A percentile compares a stretch with the other conserved stretches of the same genome.
These are phyloP conservation scores for Serinus canaria DNA, from an alignment of 2,113 vertebrate species.

Conservation along the genomic window DNA sequence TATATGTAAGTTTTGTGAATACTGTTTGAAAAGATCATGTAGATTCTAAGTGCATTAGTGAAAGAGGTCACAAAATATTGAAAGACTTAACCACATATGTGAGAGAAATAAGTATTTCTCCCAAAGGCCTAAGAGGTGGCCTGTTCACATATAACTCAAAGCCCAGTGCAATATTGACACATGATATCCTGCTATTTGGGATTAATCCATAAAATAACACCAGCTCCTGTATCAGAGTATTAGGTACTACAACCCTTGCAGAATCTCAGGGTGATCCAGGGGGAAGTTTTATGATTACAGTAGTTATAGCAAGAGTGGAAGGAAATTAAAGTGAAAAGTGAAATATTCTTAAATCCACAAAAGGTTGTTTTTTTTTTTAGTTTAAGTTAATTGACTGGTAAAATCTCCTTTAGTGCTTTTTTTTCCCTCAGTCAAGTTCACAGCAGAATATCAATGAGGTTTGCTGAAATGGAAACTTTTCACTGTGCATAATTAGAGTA, in stretches of 20 bases:
- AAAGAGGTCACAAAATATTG: constrained; percentile 36
- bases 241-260: background rate
- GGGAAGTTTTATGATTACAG: background rate
- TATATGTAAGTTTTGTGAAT: constrained; percentile 25
- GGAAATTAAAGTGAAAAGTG: background rate
- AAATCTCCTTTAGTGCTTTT: constrained; percentile 36
- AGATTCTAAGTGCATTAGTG: constrained; percentile 5
- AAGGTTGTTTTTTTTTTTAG: background rate
- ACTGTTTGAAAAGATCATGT: constrained; percentile 9
- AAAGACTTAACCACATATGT: constrained; percentile 23
- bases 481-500: constrained; percentile 66
- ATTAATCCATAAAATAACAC: constrained; percentile 6
- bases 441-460: constrained; percentile 63
- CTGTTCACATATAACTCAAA: background rate
- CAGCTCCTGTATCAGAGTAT: background rate
- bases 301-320: background rate
- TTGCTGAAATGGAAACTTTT: constrained; percentile 72
- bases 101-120: constrained; percentile 25
- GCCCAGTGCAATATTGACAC: constrained; percentile 6
- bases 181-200: background rate
- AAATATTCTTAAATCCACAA: constrained; percentile 45
- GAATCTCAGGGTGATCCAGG: background rate
- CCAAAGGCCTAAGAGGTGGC: background rate
- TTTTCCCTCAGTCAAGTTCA: constrained; percentile 30
- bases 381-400: constrained; percentile 41